Conservation (phyloP, 2,113 vertebrate genomes). For the Anarhynchus alexandrinus region DNA sequence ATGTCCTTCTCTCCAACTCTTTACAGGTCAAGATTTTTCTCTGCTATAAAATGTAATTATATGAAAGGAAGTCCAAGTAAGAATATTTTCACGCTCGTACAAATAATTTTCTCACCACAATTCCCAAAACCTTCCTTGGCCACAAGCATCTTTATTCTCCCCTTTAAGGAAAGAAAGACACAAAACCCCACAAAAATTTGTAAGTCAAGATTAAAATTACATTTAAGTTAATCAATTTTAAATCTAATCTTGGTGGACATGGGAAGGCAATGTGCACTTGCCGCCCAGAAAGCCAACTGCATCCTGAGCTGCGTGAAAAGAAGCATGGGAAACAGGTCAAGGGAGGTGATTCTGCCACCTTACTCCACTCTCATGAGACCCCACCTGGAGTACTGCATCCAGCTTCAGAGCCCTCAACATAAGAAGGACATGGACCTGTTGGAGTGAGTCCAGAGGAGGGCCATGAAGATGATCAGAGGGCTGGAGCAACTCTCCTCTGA, state of each 20-base stretch:
- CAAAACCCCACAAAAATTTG: background rate
- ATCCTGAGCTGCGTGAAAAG: background rate
- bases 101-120: background rate
- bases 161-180: background rate
- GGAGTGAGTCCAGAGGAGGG: accelerated
- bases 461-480: background rate
- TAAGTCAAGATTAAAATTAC: background rate
- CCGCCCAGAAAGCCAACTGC: accelerated
- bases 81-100: background rate
- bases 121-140: background rate
- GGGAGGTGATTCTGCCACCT: accelerated
- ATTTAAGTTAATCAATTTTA: background rate
- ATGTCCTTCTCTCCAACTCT: background rate
- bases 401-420: background rate
- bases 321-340: accelerated
- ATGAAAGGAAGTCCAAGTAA: background rate
- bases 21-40: background rate
- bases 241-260: background rate
- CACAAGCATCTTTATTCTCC: background rate
- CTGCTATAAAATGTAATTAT: background rate
- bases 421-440: background rate
- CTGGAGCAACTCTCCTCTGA: background rate
- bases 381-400: background rate
- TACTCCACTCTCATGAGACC: accelerated
- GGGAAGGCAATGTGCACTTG: background rate